Evolutionary conservation across 2,888 invertebrate genomes (phyloP).

Genomic region (Cabera pusaria): DNA sequence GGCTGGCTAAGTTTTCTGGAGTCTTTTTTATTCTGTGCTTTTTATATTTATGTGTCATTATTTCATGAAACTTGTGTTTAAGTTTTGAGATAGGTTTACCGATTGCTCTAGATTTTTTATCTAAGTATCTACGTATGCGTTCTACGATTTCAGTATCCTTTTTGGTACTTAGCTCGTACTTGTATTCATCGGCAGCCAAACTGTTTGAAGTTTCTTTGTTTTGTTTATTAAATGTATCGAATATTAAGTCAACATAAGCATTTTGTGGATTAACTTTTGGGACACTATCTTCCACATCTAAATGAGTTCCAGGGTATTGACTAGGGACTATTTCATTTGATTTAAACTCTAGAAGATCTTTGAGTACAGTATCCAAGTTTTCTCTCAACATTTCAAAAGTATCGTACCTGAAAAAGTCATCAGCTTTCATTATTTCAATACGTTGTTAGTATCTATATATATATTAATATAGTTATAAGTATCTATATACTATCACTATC

Average conservation of each 20-base stretch:
- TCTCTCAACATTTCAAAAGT: conserved; percentile 95
- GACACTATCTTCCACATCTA: conserved; percentile 56
- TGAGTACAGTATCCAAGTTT: conserved; percentile 88
- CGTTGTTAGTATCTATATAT: too few species aligned
- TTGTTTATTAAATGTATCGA: conserved; percentile 36
- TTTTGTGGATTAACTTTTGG: conserved; percentile 34
- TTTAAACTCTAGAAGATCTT: conserved; percentile 85
- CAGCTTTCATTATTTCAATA: conserved; percentile 1
- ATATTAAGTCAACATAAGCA: conserved; percentile 24
- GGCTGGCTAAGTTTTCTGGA: conserved; percentile 5
- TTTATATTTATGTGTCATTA: conserved; percentile 22
- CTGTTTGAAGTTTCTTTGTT: conserved; percentile 36
- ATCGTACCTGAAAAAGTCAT: conserved; percentile 84
- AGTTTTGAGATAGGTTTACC: conserved; percentile 43
- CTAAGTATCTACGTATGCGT: conserved; percentile 65
- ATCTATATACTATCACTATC: too few species aligned
- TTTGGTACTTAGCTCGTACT: conserved; percentile 32
- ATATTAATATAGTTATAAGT: too few species aligned
- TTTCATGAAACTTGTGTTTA: conserved; percentile 39
- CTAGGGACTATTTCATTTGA: conserved; percentile 47
- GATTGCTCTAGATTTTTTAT: conserved; percentile 48
- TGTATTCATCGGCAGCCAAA: conserved; percentile 31
- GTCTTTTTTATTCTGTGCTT: conserved; percentile 29
- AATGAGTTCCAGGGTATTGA: conserved; percentile 61
- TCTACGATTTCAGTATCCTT: conserved; percentile 50